Base-by-base conservation (phyloP, 2,113 vertebrate species). In the Eudorcas thomsonii region DNA sequence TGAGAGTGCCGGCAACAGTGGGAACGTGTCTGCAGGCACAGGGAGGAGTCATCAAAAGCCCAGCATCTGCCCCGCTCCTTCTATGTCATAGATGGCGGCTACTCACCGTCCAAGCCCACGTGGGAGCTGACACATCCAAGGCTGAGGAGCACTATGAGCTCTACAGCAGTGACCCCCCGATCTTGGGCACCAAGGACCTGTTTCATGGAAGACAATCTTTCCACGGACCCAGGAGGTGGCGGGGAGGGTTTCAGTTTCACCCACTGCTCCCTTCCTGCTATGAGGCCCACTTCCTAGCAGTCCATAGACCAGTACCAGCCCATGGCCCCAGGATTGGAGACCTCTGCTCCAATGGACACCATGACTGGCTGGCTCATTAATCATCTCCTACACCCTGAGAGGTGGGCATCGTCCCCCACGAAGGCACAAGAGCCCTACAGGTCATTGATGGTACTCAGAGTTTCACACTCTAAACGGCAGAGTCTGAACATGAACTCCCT, bases 71-170 rank as follows among this genome's bases (percentile, higher is more conserved):
- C 36, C 48, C 0, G 0, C 30, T 2, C 3, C 10, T 39, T 50
- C 80, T 15, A 7, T 3, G 74, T 33, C 12, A 71, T 0, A 7
- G 43, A 7, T 1, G 0, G 25, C 5, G 33, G 39, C 8, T 3
- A 13, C 26, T 28, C 7, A 1, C 6, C 9, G 1, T 39, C 50
- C 3, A 4, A 6, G 14, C 5, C 3, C 54, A 52, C 1, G 5
- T 11, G 1, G 39, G 19, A 21, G 71, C 10, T 28, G 48, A 36
- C 2, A 21, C 4, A 2, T 3, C 77, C 21, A 1, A n/a, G 7
- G 17, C 0, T 7, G 5, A 16, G 39, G 28, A 7, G 28, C 39
- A 1, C 12, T 1, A 21, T 7, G 4, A 2, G 2, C 48, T 7
- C 81, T 10, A 25, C 48, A 11, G 59, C n/a, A 39, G 39, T 14